Conservation (phyloP, 2,797 vertebrate species). For the Poecilia picta region DNA sequence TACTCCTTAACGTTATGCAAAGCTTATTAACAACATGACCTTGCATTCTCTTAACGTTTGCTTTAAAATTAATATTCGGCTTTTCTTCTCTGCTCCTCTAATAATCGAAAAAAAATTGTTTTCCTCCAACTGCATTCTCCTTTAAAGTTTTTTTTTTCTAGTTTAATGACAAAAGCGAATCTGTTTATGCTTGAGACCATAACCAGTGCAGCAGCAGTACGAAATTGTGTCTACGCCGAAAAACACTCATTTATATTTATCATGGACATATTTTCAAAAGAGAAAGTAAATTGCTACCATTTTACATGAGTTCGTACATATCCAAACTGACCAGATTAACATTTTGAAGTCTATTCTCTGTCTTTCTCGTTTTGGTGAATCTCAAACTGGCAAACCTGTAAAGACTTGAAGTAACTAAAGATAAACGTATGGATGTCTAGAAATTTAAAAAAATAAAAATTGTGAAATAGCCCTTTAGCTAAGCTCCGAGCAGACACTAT, state of each 20-base stretch:
- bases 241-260: not conserved
- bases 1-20: conserved; percentile 3
- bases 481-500: not conserved
- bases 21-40: conserved; percentile 17
- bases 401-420: too few relatives aligned
- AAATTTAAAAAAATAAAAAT: not conserved
- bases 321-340: not conserved
- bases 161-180: not conserved
- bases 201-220: not conserved
- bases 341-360: too few relatives aligned
- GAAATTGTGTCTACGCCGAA: not conserved
- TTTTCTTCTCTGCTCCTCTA: not conserved
- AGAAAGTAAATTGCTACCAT: not conserved
- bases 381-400: too few relatives aligned
- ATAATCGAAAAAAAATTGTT: not conserved
- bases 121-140: conserved; percentile 10
- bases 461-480: not conserved
- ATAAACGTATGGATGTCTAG: not conserved
- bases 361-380: too few relatives aligned
- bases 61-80: conserved; percentile 4
- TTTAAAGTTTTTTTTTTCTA: not conserved
- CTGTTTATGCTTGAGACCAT: not conserved
- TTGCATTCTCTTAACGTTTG: conserved; percentile 8
- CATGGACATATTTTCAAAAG: not conserved
- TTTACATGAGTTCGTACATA: not conserved